These are phyloP conservation scores for Asarcornis scutulata DNA, from an alignment of 2,113 vertebrate species.

Conservation along the genomic window DNA sequence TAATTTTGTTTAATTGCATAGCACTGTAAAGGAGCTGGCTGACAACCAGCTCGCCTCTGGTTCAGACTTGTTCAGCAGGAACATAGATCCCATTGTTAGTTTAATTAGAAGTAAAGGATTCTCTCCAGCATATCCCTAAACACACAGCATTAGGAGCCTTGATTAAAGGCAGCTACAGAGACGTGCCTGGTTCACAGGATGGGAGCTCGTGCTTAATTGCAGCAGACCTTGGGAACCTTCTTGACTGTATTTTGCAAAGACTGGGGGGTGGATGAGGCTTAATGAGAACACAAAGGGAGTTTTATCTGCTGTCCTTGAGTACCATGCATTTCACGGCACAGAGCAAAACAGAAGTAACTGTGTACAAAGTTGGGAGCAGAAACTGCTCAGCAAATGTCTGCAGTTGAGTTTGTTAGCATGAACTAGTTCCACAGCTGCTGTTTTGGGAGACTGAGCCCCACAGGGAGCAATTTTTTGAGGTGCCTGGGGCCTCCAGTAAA, in stretches of 20 bases:
- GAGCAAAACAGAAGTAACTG: conserved; percentile 20
- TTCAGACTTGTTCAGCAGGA: conserved; percentile 57
- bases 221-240: conserved; percentile 50
- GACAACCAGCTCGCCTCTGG: conserved; percentile 58
- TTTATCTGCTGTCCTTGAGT: conserved; percentile 57
- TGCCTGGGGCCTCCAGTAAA: neutral
- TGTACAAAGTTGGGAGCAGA: neutral
- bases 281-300: conserved; percentile 42
- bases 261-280: conserved; percentile 4
- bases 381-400: neutral
- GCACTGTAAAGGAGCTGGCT: conserved; percentile 44
- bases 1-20: conserved; percentile 61
- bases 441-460: neutral
- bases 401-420: neutral
- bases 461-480: neutral
- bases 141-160: conserved; percentile 12
- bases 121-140: conserved; percentile 40
- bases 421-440: neutral
- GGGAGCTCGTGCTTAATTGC: conserved; percentile 50
- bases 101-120: conserved; percentile 71
- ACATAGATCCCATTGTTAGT: conserved; percentile 70
- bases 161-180: conserved; percentile 53
- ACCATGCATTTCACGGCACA: neutral
- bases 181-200: neutral
- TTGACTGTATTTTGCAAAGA: neutral